These are phyloP conservation scores for Polydrusus pterygomalis DNA, from an alignment of 2,888 invertebrate species.

Conservation along the genomic window DNA sequence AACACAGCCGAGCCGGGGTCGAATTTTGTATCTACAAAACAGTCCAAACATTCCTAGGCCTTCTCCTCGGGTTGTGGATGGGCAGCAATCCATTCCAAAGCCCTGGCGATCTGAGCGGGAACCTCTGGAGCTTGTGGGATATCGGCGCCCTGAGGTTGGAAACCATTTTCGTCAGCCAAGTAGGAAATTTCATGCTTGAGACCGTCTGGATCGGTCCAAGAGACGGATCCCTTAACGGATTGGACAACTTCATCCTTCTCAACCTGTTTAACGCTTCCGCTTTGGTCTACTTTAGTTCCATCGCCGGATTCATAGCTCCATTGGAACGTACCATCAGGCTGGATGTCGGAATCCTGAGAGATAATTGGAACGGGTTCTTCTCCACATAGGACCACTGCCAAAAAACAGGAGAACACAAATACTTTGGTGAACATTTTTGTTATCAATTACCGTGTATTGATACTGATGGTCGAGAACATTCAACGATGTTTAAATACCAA, in stretches of 20 bases:
- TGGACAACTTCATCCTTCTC: constrained; percentile 65
- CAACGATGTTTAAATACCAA: background rate
- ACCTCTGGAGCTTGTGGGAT: constrained; percentile 69
- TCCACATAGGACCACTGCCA: constrained; percentile 8
- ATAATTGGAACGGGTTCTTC: constrained; percentile 21
- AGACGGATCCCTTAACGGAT: constrained; percentile 62
- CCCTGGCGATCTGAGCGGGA: constrained; percentile 75
- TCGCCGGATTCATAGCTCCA: constrained; percentile 73
- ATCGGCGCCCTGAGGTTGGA: constrained; percentile 72
- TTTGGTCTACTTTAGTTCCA: constrained; percentile 76
- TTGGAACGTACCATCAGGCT: constrained; percentile 44
- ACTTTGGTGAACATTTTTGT: constrained; percentile 17
- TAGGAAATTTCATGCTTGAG: constrained; percentile 71
- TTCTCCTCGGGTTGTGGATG: constrained; percentile 65
- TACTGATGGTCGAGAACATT: background rate
- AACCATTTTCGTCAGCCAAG: constrained; percentile 75
- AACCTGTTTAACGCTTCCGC: constrained; percentile 69
- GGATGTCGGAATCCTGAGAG: constrained; percentile 16
- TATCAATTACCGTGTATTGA: background rate
- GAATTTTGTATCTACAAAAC: background rate
- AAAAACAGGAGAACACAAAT: background rate
- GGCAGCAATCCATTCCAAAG: constrained; percentile 73
- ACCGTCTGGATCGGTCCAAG: constrained; percentile 75
- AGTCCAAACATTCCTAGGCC: background rate
- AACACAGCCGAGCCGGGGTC: no score